Evolutionary conservation across 2,888 invertebrate species (phyloP).

Genomic region (Meiosimyza platycephala): DNA sequence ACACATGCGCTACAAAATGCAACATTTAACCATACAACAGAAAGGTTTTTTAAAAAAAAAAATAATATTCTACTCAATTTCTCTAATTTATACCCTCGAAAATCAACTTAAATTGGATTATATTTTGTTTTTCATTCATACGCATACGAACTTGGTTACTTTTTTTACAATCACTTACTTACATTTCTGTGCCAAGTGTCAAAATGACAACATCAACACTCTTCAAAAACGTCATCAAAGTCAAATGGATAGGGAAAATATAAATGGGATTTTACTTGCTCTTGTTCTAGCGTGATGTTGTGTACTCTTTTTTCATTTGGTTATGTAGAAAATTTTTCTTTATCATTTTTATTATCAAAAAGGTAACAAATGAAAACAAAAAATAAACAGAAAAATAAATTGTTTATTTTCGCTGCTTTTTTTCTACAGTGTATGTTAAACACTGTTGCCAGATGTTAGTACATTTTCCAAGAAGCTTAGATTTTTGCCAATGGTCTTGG

Average conservation of each 20-base stretch:
- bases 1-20: too few relatives aligned
- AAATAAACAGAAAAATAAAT: slow-evolving; percentile 28
- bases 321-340: slow-evolving; percentile 6
- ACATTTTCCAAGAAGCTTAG: too few relatives aligned
- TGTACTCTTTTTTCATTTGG: too few relatives aligned
- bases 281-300: not conserved
- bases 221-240: not conserved
- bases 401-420: not conserved
- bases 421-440: not conserved
- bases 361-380: slow-evolving; percentile 31
- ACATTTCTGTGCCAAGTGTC: not conserved
- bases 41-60: too few relatives aligned
- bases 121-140: too few relatives aligned
- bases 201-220: slow-evolving; percentile 15
- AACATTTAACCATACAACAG: too few relatives aligned
- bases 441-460: too few relatives aligned
- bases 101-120: too few relatives aligned
- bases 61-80: too few relatives aligned
- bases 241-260: not conserved
- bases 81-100: too few relatives aligned
- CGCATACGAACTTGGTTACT: too few relatives aligned
- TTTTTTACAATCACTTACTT: not conserved
- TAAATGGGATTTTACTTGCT: not conserved
- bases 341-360: slow-evolving; percentile 39
- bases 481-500: too few relatives aligned